phyloP scores from a whole-genome alignment of 2,888 invertebrate species.

The Phyllotreta striolata region DNA sequence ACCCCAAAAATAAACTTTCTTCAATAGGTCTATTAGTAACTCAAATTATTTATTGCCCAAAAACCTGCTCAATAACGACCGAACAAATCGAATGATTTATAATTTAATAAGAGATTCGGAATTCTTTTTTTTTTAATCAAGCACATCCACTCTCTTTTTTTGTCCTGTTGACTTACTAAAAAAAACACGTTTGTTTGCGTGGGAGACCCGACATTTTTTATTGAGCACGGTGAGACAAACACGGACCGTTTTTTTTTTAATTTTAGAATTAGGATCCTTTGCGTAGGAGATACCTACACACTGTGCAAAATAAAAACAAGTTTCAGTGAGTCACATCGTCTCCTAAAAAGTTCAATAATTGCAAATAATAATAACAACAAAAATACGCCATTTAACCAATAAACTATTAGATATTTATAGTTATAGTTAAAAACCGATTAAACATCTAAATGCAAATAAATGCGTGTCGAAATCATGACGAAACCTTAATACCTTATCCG shows the following conservation, averaged over 20 bases:
- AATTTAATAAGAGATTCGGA: not conserved
- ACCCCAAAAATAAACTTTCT: too few species aligned
- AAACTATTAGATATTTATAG: too few species aligned
- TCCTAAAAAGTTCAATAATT: too few species aligned
- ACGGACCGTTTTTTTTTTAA: constrained; percentile 10
- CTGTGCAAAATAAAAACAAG: constrained; percentile 16
- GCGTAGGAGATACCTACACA: constrained; percentile 11
- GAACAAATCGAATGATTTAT: not conserved
- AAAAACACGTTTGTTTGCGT: constrained; percentile 14
- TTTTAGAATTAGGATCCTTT: constrained; percentile 17
- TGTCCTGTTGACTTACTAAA: constrained; percentile 7
- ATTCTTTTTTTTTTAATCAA: constrained; percentile 11
- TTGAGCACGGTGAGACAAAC: constrained; percentile 16
- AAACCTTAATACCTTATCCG: not conserved
- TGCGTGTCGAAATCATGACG: too few species aligned
- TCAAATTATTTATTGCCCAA: too few species aligned
- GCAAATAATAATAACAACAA: too few species aligned
- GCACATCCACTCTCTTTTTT: constrained; percentile 1
- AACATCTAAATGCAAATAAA: too few species aligned
- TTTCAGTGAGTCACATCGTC: constrained; percentile 15
- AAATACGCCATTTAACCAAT: too few species aligned
- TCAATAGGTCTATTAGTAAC: too few species aligned
- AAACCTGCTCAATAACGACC: not conserved
- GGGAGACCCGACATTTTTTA: constrained; percentile 27
- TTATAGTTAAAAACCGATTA: too few species aligned